Evolutionary conservation across 92 coral and sea anemone genomes (phyloP).

Genomic region (Pocillopora meandrina): DNA sequence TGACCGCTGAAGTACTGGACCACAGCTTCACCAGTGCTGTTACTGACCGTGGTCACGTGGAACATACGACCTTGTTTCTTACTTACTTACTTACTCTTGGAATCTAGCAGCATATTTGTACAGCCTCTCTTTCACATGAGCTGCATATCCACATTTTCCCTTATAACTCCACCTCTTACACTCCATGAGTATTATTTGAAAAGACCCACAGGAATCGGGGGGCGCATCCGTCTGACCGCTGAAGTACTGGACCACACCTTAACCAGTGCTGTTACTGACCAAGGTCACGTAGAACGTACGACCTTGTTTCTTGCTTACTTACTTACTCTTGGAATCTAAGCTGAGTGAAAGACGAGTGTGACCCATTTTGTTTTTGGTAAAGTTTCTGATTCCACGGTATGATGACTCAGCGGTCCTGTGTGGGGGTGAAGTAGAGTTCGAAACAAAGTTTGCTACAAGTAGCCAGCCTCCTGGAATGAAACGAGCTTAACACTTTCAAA

Average conservation of each 20-base stretch:
- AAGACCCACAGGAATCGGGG: background rate
- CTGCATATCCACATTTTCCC: background rate
- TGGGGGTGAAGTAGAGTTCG: background rate
- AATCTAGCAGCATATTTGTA: constrained; percentile 21
- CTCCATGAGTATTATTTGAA: background rate
- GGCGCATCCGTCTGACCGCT: background rate
- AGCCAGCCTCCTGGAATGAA: constrained; percentile 59
- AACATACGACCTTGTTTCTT: background rate
- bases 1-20: background rate
- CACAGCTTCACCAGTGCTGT: background rate
- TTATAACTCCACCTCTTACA: background rate
- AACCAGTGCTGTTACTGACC: background rate
- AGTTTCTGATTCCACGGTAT: background rate
- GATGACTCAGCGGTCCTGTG: background rate
- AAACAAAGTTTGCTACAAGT: constrained; percentile 29
- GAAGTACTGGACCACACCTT: background rate
- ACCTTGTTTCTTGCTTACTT: background rate
- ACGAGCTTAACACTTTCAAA: background rate
- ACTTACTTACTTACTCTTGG: background rate
- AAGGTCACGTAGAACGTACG: background rate
- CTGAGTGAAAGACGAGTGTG: background rate
- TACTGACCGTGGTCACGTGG: background rate
- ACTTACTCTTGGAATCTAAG: constrained; percentile 1
- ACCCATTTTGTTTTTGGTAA: background rate
- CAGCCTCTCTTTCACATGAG: too few relatives aligned